phyloP scores from a whole-genome alignment of 53 echinoderm and acorn worm genomes.

The Mesocentrotus franciscanus region DNA sequence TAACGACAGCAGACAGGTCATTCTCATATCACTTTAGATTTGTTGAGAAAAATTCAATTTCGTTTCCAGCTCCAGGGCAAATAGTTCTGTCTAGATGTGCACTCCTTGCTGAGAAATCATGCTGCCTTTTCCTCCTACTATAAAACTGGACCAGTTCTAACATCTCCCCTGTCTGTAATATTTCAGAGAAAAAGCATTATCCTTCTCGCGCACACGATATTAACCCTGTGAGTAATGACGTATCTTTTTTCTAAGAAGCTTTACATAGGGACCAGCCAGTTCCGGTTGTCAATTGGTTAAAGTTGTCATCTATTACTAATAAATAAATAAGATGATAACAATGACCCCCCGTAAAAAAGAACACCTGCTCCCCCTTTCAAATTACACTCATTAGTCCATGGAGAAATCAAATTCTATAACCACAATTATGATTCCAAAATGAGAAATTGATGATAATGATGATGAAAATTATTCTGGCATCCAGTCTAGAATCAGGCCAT shows the following conservation, averaged over 20 bases:
- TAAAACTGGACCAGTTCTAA: not conserved
- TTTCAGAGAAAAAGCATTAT: not conserved
- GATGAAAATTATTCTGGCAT: not conserved
- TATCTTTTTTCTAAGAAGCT: too few relatives aligned
- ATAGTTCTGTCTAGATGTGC: slow-evolving; percentile 9
- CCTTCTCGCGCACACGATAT: not conserved
- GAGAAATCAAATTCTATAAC: not conserved
- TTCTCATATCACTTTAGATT: slow-evolving; percentile 30
- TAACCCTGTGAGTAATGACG: not conserved
- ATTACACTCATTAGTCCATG: not conserved
- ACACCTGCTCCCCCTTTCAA: not conserved
- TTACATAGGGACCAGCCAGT: too few relatives aligned
- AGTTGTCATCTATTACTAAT: not conserved
- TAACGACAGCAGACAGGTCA: slow-evolving; percentile 29
- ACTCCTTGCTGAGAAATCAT: not conserved
- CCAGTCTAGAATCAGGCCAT: not conserved
- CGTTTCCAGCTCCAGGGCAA: not conserved
- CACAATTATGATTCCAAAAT: not conserved
- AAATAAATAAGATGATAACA: not conserved
- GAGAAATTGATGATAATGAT: not conserved
- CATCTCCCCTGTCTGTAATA: not conserved
- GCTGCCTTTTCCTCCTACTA: not conserved
- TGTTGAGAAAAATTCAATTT: slow-evolving; percentile 56
- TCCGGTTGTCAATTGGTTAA: too few relatives aligned
- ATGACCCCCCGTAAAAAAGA: not conserved